These are phyloP conservation scores for Elephas maximus DNA, from an alignment of 2,113 vertebrate species.

Conservation along the genomic window DNA sequence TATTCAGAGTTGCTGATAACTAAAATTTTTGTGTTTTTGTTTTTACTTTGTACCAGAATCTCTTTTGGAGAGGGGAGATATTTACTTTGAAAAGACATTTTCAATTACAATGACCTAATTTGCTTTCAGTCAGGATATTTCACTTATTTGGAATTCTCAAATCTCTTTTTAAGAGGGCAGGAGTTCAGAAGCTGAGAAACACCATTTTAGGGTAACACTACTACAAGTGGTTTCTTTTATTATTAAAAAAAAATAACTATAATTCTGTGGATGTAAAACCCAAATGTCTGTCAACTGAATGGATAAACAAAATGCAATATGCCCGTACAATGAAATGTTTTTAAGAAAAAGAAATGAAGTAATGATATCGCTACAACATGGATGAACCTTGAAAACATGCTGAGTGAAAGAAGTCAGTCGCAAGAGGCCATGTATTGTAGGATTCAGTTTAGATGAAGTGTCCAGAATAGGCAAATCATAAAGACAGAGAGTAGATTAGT, in stretches of 20 bases:
- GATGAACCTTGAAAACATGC: not conserved
- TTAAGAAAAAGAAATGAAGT: not conserved
- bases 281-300: not conserved
- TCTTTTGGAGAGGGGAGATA: not conserved
- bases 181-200: not conserved
- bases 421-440: not conserved
- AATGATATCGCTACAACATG: not conserved
- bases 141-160: not conserved
- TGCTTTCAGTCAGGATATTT: not conserved
- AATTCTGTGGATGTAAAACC: not conserved
- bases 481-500: not conserved
- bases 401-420: not conserved
- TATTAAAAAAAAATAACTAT: not conserved
- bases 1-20: not conserved
- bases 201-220: not conserved
- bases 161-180: not conserved
- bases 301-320: not conserved
- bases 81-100: not conserved
- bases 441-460: not conserved
- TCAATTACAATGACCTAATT: fast-evolving
- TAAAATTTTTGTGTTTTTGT: not conserved
- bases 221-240: not conserved
- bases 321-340: not conserved
- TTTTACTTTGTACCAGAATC: not conserved
- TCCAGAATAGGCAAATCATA: too few species aligned